Evolutionary conservation across 2,113 vertebrate species (phyloP).

Genomic region (Macrotis lagotis): DNA sequence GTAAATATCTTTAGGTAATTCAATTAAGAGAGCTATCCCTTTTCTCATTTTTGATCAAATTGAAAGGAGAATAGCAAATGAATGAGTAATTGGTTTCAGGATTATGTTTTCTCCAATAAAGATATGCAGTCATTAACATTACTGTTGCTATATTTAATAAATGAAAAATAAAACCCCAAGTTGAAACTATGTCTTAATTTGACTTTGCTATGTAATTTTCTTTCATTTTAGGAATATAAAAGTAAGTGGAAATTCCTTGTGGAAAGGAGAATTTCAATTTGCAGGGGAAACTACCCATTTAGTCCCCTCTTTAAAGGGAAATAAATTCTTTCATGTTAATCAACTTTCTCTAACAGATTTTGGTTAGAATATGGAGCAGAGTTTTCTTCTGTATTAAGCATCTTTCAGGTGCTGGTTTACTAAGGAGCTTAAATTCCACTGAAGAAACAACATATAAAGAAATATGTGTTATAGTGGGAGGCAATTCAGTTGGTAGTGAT

Average conservation of each 20-base stretch:
- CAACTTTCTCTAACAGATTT: neutral
- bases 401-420: neutral
- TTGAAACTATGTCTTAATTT: neutral
- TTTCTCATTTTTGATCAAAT: neutral
- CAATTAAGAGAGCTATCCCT: neutral
- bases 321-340: neutral
- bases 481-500: neutral
- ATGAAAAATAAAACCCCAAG: neutral
- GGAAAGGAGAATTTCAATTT: neutral
- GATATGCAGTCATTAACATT: neutral
- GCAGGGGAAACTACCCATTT: neutral
- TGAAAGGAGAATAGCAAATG: neutral
- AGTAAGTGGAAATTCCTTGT: neutral
- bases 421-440: neutral
- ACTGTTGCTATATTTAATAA: neutral
- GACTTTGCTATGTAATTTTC: neutral
- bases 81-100: neutral
- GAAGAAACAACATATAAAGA: neutral
- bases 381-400: neutral
- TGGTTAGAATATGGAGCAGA: neutral
- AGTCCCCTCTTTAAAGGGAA: neutral
- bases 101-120: neutral
- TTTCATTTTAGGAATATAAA: neutral
- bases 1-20: neutral
- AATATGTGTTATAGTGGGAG: neutral